phyloP scores from a whole-genome alignment of 1,140 invertebrate species.

The Apis cerana region DNA sequence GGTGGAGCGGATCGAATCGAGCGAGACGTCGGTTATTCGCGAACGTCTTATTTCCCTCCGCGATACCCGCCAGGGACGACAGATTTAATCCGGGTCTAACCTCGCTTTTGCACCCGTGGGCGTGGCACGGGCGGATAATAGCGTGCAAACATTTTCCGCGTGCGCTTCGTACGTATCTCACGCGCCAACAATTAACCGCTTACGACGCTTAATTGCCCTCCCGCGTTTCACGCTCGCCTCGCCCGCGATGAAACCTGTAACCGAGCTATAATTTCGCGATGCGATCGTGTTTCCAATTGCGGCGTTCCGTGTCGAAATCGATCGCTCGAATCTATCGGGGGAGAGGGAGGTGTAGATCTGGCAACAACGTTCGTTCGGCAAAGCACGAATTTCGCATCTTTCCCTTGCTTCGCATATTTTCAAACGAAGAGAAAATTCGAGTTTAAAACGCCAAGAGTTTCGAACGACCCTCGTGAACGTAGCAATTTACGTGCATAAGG shows the following conservation, averaged over 20 bases:
- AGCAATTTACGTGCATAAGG: not conserved
- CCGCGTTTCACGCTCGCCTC: not conserved
- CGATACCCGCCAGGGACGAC: constrained; percentile 17
- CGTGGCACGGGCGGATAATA: no score
- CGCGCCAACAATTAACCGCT: not conserved
- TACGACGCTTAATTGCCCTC: not conserved
- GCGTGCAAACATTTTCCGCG: not conserved
- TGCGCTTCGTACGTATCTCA: no score
- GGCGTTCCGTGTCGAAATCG: not conserved
- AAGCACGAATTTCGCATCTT: no score
- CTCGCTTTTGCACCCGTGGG: not conserved
- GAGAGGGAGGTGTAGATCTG: not conserved
- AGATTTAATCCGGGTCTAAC: constrained; percentile 9
- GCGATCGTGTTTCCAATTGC: constrained; percentile 2
- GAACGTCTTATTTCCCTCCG: constrained; percentile 38
- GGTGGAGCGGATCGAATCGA: constrained; percentile 35
- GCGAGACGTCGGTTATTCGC: not conserved
- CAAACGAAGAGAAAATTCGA: no score
- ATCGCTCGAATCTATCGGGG: not conserved
- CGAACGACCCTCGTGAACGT: not conserved
- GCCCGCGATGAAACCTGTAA: no score
- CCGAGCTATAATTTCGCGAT: not conserved
- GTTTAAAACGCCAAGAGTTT: no score
- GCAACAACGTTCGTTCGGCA: not conserved
- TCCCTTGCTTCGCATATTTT: no score